Evolutionary conservation across 2,113 vertebrate genomes (phyloP).

Genomic region (Saimiri boliviensis): DNA sequence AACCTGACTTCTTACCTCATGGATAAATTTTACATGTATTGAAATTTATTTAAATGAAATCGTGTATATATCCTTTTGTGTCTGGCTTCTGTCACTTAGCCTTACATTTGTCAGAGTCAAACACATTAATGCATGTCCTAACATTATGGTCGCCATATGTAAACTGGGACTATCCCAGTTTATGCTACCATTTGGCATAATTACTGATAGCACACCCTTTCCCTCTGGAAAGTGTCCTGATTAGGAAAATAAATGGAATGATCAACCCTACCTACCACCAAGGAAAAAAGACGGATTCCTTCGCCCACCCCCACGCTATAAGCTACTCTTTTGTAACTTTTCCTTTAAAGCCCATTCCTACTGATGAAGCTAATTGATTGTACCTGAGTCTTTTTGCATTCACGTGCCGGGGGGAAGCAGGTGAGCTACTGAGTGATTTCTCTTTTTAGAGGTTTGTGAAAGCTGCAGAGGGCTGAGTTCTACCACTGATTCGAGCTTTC

Average conservation of each 20-base stretch:
- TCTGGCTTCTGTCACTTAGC: not conserved
- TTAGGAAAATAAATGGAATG: not conserved
- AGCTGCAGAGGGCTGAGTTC: not conserved
- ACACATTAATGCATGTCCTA: not conserved
- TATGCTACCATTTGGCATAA: not conserved
- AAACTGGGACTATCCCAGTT: not conserved
- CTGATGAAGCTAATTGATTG: not conserved
- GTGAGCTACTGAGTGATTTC: not conserved
- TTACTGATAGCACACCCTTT: not conserved
- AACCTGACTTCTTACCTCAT: not conserved
- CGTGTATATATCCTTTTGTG: not conserved
- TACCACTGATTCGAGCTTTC: not conserved
- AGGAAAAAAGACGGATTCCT: not conserved
- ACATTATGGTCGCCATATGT: not conserved
- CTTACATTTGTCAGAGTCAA: not conserved
- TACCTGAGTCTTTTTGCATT: not conserved
- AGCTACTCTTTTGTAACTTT: not conserved
- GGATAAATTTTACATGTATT: not conserved
- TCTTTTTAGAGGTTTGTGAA: too few species aligned
- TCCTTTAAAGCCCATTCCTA: not conserved
- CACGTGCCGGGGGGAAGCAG: rapidly evolving
- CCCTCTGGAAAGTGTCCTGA: not conserved
- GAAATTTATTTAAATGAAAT: not conserved
- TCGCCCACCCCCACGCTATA: not conserved
- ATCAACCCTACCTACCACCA: not conserved